Percentiles rank a stretch among this genome's conserved stretches.
Conservation (phyloP, 2,888 invertebrate species). For the Lordiphosa fenestrarum region DNA sequence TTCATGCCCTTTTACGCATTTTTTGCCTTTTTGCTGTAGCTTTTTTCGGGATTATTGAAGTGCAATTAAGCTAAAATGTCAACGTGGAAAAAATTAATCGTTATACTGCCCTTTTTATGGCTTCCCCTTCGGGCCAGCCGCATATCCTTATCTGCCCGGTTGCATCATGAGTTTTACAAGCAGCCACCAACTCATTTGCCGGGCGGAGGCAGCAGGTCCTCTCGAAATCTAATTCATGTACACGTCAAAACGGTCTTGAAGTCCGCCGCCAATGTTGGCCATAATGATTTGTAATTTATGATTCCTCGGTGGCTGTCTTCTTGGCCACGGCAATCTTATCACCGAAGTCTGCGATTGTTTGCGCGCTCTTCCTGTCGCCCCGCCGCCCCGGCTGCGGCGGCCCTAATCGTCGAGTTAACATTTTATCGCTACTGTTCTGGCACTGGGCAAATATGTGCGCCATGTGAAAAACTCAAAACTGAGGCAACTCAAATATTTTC, state of each 20-base stretch:
- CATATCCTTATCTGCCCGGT: conserved; percentile 48
- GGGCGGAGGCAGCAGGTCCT: conserved; percentile 25
- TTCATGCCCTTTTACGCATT: conserved; percentile 76
- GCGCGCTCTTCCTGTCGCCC: conserved; percentile 36
- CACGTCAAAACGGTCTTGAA: conserved; percentile 68
- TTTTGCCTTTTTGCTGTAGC: conserved; percentile 62
- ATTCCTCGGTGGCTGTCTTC: conserved; percentile 56
- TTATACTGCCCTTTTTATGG: conserved; percentile 76
- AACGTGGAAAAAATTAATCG: conserved; percentile 76
- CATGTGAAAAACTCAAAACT: conserved; percentile 42
- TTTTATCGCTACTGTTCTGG: conserved; percentile 75
- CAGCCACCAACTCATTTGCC: conserved; percentile 41
- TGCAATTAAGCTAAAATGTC: conserved; percentile 79
- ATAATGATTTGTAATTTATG: conserved; percentile 77
- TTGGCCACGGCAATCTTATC: conserved; percentile 48
- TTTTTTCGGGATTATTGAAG: conserved; percentile 78
- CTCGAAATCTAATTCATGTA: conserved; percentile 76
- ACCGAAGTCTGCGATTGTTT: conserved; percentile 63
- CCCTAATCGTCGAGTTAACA: conserved; percentile 72
- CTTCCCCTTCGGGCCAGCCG: conserved; percentile 36
- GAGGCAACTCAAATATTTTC: conserved; percentile 67
- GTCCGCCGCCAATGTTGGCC: conserved; percentile 35
- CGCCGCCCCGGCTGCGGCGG: conserved; percentile 35
- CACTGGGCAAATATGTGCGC: conserved; percentile 70
- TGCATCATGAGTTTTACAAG: conserved; percentile 50